Conservation (phyloP, 2,888 invertebrate genomes). For the Caenorhabditis drosophilae region DNA sequence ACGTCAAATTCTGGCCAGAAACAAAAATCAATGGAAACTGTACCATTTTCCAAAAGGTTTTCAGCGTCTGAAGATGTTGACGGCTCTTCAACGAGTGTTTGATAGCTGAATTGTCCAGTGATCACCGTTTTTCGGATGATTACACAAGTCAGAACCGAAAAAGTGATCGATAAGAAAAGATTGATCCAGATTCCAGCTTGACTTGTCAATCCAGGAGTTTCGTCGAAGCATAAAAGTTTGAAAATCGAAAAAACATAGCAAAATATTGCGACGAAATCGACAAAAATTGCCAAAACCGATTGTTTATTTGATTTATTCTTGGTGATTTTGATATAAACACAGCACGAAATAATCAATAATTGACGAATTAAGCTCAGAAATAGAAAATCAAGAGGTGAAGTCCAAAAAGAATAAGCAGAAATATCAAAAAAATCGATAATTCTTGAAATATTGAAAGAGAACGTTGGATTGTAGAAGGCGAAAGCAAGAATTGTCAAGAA, state of each 20-base stretch:
- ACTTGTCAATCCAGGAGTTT: constrained; percentile 12
- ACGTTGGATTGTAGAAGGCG: constrained; percentile 18
- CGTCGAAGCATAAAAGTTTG: constrained; percentile 24
- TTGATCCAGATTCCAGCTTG: constrained; percentile 24
- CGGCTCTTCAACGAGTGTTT: too few species aligned
- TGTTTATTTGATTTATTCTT: constrained; percentile 12
- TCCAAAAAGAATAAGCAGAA: constrained; percentile 18
- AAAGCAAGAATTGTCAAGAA: constrained; percentile 10
- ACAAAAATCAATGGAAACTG: too few species aligned
- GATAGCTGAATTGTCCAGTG: constrained; percentile 3
- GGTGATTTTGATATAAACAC: constrained; percentile 13
- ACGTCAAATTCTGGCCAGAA: too few species aligned
- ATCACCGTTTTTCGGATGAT: constrained; percentile 11
- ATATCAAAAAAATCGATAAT: constrained; percentile 16
- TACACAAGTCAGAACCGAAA: constrained; percentile 13
- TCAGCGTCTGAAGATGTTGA: too few species aligned
- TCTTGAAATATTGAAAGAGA: constrained; percentile 5
- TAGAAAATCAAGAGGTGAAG: constrained; percentile 25
- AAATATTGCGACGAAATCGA: constrained; percentile 14
- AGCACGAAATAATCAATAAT: constrained; percentile 15
- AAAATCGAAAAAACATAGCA: constrained; percentile 20
- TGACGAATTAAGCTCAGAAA: constrained; percentile 17
- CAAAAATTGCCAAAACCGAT: constrained; percentile 5
- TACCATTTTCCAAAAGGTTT: too few species aligned
- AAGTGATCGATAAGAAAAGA: constrained; percentile 11